Base-by-base conservation (phyloP, 2,888 invertebrate genomes). In the Melinaea menophilus region DNA sequence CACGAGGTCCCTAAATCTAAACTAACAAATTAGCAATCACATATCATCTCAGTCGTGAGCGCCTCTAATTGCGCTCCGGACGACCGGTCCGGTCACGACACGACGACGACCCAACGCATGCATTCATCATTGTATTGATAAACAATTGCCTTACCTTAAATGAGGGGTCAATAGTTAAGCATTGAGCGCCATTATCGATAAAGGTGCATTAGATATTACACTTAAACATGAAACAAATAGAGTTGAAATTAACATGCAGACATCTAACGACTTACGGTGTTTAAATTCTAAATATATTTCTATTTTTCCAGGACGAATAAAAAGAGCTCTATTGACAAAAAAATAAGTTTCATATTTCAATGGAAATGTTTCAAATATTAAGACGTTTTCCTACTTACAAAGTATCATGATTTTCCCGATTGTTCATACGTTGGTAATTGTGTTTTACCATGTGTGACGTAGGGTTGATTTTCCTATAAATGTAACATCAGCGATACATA, bases 131-230 rank as follows among this genome's bases (percentile, higher is more conserved):
- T 65, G 77, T 86, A 88, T 88, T 88, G 87, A 90, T 89, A 90
- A 90, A 89, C 90, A 88, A 90, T 89, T 88, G 88, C 85, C 84
- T 86, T 84, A 86, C 81, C 88, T 90, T 88, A 88, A 88, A 90
- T 87, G 82, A 88, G 88, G 83, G 88, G 89, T 90, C 90, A 89
- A 78, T 78, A 73, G 71, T 74, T 71, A 69, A 69, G 66, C 62
- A 73, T 71, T 69, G 74, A 74, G 69, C 68, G 72, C 75, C 74
- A 77, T 74, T 71, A 71, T 65, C 61, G 61, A 66, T 63, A 58
- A 58, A 63, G 70, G 61, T 47, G 9, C 13, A 41, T 41, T 41
- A 5, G 1, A 79, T 73, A 64, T 5, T 34, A 62, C 62, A 74
- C 73, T 69, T 67, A 76, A 72, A 41, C n/a, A 7, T 5, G 3